Conservation (phyloP, 2,888 invertebrate species). For the Lycocerus yunnanus region DNA sequence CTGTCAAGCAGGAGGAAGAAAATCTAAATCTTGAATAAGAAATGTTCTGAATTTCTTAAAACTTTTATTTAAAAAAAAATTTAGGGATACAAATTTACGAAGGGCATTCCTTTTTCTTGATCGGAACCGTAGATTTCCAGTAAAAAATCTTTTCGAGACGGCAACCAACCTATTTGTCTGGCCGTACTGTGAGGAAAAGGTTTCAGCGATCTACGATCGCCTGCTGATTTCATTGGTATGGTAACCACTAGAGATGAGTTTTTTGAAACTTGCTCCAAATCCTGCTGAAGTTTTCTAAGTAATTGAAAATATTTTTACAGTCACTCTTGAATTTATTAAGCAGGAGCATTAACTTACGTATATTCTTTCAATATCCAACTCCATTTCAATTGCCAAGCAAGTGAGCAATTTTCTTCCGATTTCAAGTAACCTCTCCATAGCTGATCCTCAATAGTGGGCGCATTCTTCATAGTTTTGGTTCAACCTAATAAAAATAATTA, state of each 20-base stretch:
- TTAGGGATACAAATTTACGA: background rate
- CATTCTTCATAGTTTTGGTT: background rate
- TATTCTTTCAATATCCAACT: background rate
- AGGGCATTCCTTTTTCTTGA: background rate
- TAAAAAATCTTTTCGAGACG: background rate
- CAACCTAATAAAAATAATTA: background rate
- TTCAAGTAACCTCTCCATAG: slow-evolving; percentile 8
- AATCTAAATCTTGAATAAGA: background rate
- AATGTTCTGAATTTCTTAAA: background rate
- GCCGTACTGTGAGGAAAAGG: background rate
- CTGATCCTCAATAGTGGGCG: slow-evolving; percentile 6
- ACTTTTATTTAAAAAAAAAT: background rate
- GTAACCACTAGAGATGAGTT: background rate
- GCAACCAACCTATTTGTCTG: background rate
- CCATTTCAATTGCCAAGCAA: slow-evolving; percentile 1
- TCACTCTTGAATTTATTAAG: too few species aligned
- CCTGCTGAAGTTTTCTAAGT: background rate
- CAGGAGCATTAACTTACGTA: background rate
- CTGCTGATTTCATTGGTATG: background rate
- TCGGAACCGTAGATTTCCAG: background rate
- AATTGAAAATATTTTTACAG: background rate
- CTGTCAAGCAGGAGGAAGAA: too few species aligned
- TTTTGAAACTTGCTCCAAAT: background rate
- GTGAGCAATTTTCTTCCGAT: background rate
- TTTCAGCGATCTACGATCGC: background rate